Percentiles rank a stretch among this genome's conserved stretches.
Evolutionary conservation across 1,140 invertebrate species (phyloP).

Genomic region (Pseudomyrmex concolor): DNA sequence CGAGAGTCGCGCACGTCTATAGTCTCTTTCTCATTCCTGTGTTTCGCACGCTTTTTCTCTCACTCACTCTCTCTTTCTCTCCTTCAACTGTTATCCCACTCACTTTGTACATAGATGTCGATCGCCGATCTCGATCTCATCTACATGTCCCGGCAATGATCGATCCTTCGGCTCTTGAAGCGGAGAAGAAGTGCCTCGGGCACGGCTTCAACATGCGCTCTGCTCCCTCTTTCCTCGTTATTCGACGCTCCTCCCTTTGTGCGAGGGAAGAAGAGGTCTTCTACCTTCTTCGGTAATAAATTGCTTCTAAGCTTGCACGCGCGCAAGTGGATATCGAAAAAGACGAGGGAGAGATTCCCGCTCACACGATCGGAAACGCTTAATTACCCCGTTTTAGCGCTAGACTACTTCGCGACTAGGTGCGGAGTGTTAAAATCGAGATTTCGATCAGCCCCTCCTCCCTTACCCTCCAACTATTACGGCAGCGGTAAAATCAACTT

Average conservation of each 20-base stretch:
- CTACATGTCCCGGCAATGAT: slow-evolving; percentile 47
- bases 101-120: slow-evolving; percentile 34
- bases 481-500: too few species aligned
- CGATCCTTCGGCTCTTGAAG: slow-evolving; percentile 33
- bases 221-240: slow-evolving; percentile 35
- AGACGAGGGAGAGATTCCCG: too few species aligned
- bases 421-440: not conserved
- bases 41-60: slow-evolving; percentile 25
- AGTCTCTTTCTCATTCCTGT: not conserved
- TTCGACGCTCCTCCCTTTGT: slow-evolving; percentile 33
- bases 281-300: slow-evolving; percentile 33
- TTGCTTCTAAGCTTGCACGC: slow-evolving; percentile 36
- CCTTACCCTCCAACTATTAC: too few species aligned
- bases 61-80: not conserved
- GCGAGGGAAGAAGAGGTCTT: slow-evolving; percentile 6
- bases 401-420: not conserved
- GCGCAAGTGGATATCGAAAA: too few species aligned
- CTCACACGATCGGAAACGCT: not conserved
- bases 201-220: not conserved
- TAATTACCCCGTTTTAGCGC: slow-evolving; percentile 6
- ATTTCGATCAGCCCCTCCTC: too few species aligned
- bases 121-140: slow-evolving; percentile 65
- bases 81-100: slow-evolving; percentile 27
- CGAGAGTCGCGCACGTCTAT: slow-evolving; percentile 74
- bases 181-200: slow-evolving; percentile 3